Evolutionary conservation across 92 coral and sea anemone genomes (phyloP).

Genomic region (Chrysogorgia sp.): DNA sequence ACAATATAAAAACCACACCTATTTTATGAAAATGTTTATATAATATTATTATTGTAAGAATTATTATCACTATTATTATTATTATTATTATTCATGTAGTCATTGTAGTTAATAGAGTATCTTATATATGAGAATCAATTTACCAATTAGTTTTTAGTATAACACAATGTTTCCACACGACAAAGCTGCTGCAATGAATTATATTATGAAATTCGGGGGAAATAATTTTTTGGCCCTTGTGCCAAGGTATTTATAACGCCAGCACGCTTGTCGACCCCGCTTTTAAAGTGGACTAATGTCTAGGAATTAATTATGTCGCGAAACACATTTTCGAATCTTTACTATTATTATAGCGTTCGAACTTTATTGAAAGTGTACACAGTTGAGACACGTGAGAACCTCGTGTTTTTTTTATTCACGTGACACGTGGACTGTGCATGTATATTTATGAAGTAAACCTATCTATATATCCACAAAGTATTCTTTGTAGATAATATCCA

Average conservation of each 20-base stretch:
- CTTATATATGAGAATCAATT: slow-evolving; percentile 21
- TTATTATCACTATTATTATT: slow-evolving; percentile 31
- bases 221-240: background rate
- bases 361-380: background rate
- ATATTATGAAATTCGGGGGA: slow-evolving; percentile 13
- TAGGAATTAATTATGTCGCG: slow-evolving; percentile 23
- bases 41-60: too few relatives aligned
- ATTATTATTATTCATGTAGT: slow-evolving; percentile 10
- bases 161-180: background rate
- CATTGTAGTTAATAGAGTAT: slow-evolving; percentile 14
- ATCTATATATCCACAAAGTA: slow-evolving; percentile 36
- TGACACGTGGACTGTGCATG: slow-evolving; percentile 22
- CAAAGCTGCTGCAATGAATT: slow-evolving; percentile 34
- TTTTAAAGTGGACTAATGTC: slow-evolving; percentile 19
- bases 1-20: background rate
- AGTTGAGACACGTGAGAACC: slow-evolving; percentile 3
- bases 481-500: slow-evolving; percentile 72
- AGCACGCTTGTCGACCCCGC: slow-evolving; percentile 1
- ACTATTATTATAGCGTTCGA: slow-evolving; percentile 12
- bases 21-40: slow-evolving; percentile 45
- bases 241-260: slow-evolving; percentile 22
- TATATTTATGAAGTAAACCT: slow-evolving; percentile 38
- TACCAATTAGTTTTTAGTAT: background rate
- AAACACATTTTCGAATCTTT: slow-evolving; percentile 23
- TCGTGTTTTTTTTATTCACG: slow-evolving; percentile 16